Base-by-base conservation (phyloP, 2,888 invertebrate species). In the Tethea ocularis region DNA sequence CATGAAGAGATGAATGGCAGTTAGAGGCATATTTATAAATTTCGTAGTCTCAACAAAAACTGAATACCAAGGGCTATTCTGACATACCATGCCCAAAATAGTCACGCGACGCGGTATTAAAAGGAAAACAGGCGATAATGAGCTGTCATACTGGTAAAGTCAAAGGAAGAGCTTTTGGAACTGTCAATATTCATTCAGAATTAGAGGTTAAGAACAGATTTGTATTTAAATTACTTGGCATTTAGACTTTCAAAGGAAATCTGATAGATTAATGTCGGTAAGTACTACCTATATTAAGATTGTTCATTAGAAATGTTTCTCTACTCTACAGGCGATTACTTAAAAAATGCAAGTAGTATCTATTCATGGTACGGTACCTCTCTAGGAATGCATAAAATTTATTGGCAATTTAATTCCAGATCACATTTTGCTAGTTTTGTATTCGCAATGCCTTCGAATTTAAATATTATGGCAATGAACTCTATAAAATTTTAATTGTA, bases 21-120 rank as follows among this genome's bases (percentile, higher is more conserved):
- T 64, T 67, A 71, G 62, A 61, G 63, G 62, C 59, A 62, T 67
- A 66, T 67, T 61, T 67, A 67, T 57, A 53, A 58, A 58, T 63
- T 36, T 22, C 54, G 13, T 54, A 77, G 74, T 62, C 72, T 71
- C 57, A 75, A 75, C 70, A 77, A 69, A 77, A 72, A 59, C 70
- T 68, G 38, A 41, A 58, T 58, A 57, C 55, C 17, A 67, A 56
- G 60, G 59, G 62, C 59, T 61, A 68, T 63, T 63, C 66, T 62
- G 59, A 62, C 65, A 71, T 71, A 69, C 74, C 72, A 38, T 51
- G 67, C 76, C 71, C 57, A 66, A 80, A 79, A 81, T 81, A 81
- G 74, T 63, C 56, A 46, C 20, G 33, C 13, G 58, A 62, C 36
- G 57, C 52, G 51, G 51, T 22, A 51, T 67, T 62, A 70, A 69